Evolutionary conservation across 2,113 vertebrate species (phyloP).

Genomic region (Gavialis gangeticus): DNA sequence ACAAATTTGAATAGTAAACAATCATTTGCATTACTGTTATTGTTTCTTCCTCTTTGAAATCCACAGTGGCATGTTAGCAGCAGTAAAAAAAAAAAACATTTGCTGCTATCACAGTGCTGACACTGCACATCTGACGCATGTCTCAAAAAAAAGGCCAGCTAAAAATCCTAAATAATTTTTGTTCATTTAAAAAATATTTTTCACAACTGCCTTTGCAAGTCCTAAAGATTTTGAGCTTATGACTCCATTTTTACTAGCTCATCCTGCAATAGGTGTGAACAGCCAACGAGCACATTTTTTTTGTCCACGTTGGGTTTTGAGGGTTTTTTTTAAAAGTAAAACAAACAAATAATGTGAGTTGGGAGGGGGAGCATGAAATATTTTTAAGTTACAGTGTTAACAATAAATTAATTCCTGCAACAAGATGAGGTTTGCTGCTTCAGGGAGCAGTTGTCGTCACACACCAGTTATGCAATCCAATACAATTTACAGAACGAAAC

Average conservation of each 20-base stretch:
- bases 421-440: slow-evolving; percentile 36
- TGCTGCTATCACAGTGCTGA: neutral
- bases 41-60: neutral
- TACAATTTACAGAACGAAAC: slow-evolving; percentile 48
- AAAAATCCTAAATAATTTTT: slow-evolving; percentile 23
- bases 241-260: neutral
- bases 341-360: neutral
- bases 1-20: neutral
- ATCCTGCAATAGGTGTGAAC: neutral
- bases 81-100: neutral
- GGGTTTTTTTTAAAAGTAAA: neutral
- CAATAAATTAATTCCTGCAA: neutral
- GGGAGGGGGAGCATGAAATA: neutral
- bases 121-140: slow-evolving; percentile 1
- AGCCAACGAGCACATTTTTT: neutral
- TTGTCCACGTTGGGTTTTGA: neutral
- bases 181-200: slow-evolving; percentile 36
- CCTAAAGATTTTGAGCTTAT: neutral
- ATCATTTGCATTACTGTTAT: neutral
- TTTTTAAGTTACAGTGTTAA: neutral
- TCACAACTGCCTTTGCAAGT: neutral
- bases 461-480: slow-evolving; percentile 41
- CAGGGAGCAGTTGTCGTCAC: slow-evolving; percentile 44
- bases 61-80: neutral
- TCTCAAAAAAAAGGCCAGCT: neutral